phyloP scores from a whole-genome alignment of 2,113 vertebrate species.

The Vulpes vulpes region DNA sequence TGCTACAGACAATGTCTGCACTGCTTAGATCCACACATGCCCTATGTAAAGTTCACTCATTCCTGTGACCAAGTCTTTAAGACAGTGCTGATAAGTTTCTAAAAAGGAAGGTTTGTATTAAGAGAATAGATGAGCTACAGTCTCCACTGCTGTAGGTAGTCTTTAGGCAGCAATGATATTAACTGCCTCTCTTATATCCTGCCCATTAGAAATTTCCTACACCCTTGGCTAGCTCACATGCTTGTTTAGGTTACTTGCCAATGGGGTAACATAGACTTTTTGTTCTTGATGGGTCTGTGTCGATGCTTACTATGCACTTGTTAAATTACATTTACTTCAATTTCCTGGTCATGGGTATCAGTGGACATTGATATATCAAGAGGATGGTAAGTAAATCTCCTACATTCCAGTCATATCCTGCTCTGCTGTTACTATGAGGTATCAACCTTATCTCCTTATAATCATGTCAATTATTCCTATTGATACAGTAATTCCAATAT shows the following conservation, averaged over 20 bases:
- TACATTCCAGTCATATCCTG: background rate
- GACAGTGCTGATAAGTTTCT: background rate
- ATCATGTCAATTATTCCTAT: background rate
- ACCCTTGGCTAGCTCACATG: background rate
- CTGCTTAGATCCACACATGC: background rate
- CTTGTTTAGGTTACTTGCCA: background rate
- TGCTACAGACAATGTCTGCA: background rate
- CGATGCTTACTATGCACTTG: background rate
- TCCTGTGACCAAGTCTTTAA: background rate
- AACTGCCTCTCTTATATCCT: background rate
- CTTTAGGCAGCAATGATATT: background rate
- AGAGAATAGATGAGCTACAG: background rate
- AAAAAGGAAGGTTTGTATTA: background rate
- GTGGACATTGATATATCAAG: background rate
- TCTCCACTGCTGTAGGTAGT: background rate
- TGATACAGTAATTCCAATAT: background rate
- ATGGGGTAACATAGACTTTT: background rate
- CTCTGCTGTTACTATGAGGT: background rate
- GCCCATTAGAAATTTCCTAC: background rate
- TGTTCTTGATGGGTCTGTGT: background rate
- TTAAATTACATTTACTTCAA: background rate
- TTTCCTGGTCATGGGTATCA: background rate
- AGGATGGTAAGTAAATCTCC: background rate
- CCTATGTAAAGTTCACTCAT: background rate
- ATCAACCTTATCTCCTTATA: background rate